Evolutionary conservation across 2,113 vertebrate genomes (phyloP), one percentile per base, ranked within the genome.

Genomic region (Electrona antarctica): DNA sequence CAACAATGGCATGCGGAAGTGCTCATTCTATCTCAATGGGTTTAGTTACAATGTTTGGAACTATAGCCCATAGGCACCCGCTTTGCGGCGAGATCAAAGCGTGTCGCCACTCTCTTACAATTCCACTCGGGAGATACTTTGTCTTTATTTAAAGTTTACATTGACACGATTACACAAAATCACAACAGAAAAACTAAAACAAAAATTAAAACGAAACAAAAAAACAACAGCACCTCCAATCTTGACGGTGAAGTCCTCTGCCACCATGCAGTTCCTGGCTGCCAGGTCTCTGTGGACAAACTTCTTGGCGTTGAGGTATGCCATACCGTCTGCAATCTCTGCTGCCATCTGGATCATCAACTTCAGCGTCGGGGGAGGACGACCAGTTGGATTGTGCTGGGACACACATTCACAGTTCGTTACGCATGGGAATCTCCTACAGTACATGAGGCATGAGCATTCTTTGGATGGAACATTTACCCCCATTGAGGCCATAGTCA

Each of bases 211-310:
- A 9, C 9, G 15, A 61, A 47, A 49, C 3, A 21, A 10, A 29
- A 46, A 66, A 48, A 6, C 0, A 10, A 28, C 51, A 3, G 7
- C 55, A 98, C 98, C 98, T 94, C 98, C 98, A 0, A 99, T 99
- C 85, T 99, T 99, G 61, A 99, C 97, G 0, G 97, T 97, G 79
- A 92, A 96, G 80, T 99, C 97, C n/a, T 98, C 97, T 0, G 93
- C 97, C 2, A 99, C 97, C 98, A 99, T 99, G 78, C 98, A 99
- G 90, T 99, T 99, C 4, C 98, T 94, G 47, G 97, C 98, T 0
- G 98, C 98, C 1, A 99, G 92, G 84, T 99, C 98, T 73, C 98
- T 92, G 91, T 99, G 98, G 64, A 99, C 98, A 28, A 99, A 99
- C 75, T 99, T 99, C 80, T 99, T 99, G 79, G 97, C 96, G 0